phyloP scores from a whole-genome alignment of 2,888 invertebrate genomes.

The Elegia similella region DNA sequence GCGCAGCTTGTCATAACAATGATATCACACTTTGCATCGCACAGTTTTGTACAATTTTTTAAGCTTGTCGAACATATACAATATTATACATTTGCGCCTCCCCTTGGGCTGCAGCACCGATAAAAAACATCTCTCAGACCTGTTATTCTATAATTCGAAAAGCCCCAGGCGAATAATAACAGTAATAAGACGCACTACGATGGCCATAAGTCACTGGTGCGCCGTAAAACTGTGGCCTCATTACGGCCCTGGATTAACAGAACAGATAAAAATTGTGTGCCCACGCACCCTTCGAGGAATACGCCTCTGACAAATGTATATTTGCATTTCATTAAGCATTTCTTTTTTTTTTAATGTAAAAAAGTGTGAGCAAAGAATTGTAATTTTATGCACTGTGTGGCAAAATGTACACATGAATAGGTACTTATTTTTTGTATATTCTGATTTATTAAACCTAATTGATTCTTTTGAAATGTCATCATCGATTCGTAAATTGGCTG shows the following conservation, averaged over 20 bases:
- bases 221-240: slow-evolving; percentile 31
- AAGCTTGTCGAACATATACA: slow-evolving; percentile 21
- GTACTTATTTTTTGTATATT: no score
- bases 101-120: slow-evolving; percentile 40
- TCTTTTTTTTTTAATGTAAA: not conserved
- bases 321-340: not conserved
- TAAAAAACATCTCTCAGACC: slow-evolving; percentile 37
- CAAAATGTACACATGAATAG: no score
- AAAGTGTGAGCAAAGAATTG: not conserved
- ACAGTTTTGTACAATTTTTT: slow-evolving; percentile 17
- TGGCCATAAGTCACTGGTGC: slow-evolving; percentile 61
- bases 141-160: slow-evolving; percentile 60
- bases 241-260: slow-evolving; percentile 38
- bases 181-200: slow-evolving; percentile 58
- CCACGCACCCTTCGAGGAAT: slow-evolving; percentile 7
- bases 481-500: no score
- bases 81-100: slow-evolving; percentile 30
- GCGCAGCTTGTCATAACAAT: slow-evolving; percentile 12
- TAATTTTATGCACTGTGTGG: not conserved
- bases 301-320: slow-evolving; percentile 3
- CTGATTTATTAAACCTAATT: no score
- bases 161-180: slow-evolving; percentile 62
- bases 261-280: slow-evolving; percentile 29
- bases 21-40: slow-evolving; percentile 15
- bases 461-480: no score